A percentile compares a stretch with the other conserved stretches of the same genome.
Conservation (phyloP, 2,797 vertebrate species). For the Perodicticus potto region DNA sequence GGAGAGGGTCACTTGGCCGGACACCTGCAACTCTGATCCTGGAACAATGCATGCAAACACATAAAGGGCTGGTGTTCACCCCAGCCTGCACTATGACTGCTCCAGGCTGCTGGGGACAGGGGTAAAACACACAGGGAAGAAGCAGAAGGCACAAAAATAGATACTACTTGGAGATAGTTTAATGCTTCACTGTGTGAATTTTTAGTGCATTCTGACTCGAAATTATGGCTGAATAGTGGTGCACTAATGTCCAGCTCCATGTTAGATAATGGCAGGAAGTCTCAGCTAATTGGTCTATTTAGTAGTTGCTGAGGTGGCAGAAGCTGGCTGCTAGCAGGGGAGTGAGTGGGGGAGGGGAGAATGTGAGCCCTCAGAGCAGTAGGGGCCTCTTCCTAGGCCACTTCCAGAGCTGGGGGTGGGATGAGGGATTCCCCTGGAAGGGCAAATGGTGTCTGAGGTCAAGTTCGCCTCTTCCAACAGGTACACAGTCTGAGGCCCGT, state of each 20-base stretch:
- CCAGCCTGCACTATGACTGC: fast-evolving
- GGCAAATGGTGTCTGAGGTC: not conserved
- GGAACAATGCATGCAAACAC: not conserved
- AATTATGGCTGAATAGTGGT: constrained; percentile 53
- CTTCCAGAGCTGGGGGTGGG: not conserved
- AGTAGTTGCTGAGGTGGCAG: constrained; percentile 83
- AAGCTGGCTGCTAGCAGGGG: constrained; percentile 11
- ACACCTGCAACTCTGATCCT: fast-evolving
- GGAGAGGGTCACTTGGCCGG: not conserved
- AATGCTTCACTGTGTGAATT: constrained; percentile 36
- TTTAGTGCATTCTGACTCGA: constrained; percentile 59
- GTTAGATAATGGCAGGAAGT: constrained; percentile 82
- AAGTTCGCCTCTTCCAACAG: not conserved
- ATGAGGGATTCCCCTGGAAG: too few relatives aligned
- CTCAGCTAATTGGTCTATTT: constrained; percentile 79
- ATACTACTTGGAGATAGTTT: not conserved
- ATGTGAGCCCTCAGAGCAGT: too few relatives aligned
- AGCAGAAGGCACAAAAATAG: not conserved
- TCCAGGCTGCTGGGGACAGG: fast-evolving
- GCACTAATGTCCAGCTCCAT: constrained; percentile 65
- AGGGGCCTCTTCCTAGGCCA: not conserved
- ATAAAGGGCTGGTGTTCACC: not conserved
- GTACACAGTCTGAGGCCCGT: too few relatives aligned
- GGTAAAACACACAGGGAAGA: not conserved
- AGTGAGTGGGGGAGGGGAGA: not conserved